Evolutionary conservation across 2,888 invertebrate species (phyloP).

Genomic region (Aleiodes testaceus): DNA sequence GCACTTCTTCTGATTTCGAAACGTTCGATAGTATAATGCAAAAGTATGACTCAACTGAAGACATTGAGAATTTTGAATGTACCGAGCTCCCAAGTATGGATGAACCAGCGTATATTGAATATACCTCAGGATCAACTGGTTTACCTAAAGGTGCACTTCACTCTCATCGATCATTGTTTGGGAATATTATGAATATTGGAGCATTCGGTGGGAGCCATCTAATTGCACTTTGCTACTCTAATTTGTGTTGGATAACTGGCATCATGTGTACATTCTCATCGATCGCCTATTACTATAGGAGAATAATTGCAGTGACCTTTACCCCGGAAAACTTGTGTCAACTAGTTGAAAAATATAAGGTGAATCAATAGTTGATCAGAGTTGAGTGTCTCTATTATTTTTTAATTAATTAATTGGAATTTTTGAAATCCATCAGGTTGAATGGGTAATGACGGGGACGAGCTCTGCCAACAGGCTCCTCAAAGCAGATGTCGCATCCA

Average conservation of each 20-base stretch:
- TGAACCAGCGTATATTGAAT: slow-evolving; percentile 54
- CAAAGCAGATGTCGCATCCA: slow-evolving; percentile 52
- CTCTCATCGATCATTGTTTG: slow-evolving; percentile 52
- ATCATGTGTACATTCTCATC: slow-evolving; percentile 44
- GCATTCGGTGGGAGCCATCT: slow-evolving; percentile 21
- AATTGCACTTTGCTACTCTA: slow-evolving; percentile 51
- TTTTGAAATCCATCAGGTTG: slow-evolving; percentile 49
- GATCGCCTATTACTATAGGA: slow-evolving; percentile 40
- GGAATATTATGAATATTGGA: slow-evolving; percentile 28
- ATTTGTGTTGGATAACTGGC: slow-evolving; percentile 54
- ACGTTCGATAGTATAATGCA: slow-evolving; percentile 48
- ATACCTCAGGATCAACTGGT: slow-evolving; percentile 57
- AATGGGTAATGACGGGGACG: slow-evolving; percentile 55
- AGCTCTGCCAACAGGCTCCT: slow-evolving; percentile 51
- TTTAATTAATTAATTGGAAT: not conserved
- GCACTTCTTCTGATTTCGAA: slow-evolving; percentile 35
- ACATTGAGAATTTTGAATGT: slow-evolving; percentile 48
- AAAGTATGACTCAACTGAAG: slow-evolving; percentile 28
- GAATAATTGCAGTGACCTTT: slow-evolving; percentile 48
- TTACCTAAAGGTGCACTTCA: slow-evolving; percentile 55
- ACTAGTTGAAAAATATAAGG: slow-evolving; percentile 53
- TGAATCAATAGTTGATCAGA: slow-evolving; percentile 7
- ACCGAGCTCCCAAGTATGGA: slow-evolving; percentile 43
- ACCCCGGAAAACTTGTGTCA: slow-evolving; percentile 45
- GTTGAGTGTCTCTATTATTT: not conserved